A percentile compares a stretch with the other conserved stretches of the same genome.
Conservation (phyloP, 1,140 invertebrate species). For the Maconellicoccus hirsutus region DNA sequence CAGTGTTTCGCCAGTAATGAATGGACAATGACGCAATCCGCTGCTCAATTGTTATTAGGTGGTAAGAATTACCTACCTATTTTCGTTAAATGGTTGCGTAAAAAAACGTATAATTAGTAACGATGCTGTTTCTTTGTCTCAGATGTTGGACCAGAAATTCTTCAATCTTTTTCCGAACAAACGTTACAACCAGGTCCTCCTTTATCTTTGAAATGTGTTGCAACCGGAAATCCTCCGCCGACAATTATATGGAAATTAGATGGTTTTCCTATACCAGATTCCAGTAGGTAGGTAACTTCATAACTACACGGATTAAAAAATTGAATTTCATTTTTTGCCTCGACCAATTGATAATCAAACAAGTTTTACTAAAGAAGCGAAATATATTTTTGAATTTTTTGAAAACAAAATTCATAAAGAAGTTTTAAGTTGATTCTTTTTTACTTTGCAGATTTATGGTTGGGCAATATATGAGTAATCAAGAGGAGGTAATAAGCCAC, state of each 20-base stretch:
- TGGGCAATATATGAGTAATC: constrained; percentile 68
- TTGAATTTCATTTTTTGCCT: background rate
- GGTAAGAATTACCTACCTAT: constrained; percentile 42
- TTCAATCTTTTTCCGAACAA: constrained; percentile 81
- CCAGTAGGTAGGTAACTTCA: constrained; percentile 39
- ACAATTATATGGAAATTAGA: constrained; percentile 79
- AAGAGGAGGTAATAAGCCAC: constrained; percentile 77
- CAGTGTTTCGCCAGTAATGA: constrained; percentile 79
- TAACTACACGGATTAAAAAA: background rate
- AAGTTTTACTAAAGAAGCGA: too few relatives aligned
- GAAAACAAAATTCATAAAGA: too few relatives aligned
- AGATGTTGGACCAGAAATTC: constrained; percentile 73
- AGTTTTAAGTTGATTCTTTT: background rate
- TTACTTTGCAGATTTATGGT: constrained; percentile 56
- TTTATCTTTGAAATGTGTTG: constrained; percentile 80
- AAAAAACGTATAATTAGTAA: too few relatives aligned
- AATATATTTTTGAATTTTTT: too few relatives aligned
- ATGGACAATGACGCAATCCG: constrained; percentile 71
- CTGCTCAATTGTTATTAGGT: constrained; percentile 67
- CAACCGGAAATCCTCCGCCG: constrained; percentile 80
- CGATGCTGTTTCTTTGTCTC: constrained; percentile 29
- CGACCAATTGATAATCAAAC: background rate
- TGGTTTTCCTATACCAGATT: constrained; percentile 66
- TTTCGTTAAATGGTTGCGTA: background rate
- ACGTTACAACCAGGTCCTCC: constrained; percentile 76